Base-by-base conservation (phyloP, 2,113 vertebrate genomes). In the Lycocorax pyrrhopterus region DNA sequence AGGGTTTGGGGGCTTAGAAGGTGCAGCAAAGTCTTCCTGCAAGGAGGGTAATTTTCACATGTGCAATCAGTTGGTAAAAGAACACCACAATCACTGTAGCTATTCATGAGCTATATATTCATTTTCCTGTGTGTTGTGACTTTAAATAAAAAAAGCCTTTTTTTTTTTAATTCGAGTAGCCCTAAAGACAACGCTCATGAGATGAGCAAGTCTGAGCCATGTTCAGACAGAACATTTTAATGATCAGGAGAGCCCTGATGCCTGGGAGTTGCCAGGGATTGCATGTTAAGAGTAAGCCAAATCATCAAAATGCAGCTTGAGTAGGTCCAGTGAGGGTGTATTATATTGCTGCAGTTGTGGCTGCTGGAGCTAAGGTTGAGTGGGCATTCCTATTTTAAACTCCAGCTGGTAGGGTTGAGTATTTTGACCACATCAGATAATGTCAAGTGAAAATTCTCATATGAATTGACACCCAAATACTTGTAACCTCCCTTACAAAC, bases 321-420 rank as follows among this genome's bases (percentile, higher is more conserved):
- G 66, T 62, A 85, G 84, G 84, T 88, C 93, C 88, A 41, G 87
- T 59, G 74, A 76, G 72, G 81, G 64, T 76, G 53, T 72, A 64
- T 96, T 93, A 53, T 67, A 63, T 37, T 58, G 84, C 74, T 84
- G 55, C 82, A 83, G 63, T 67, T 67, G 67, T 56, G 64, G 47
- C 80, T 95, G 80, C 84, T 90, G 27, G 76, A 91, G 81, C 68
- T 89, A 89, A 94, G 81, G 76, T 91, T 94, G 94, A 96, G 84
- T 92, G 62, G 83, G 67, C 67, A 89, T 94, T 96, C 78, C 92
- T 95, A 58, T 95, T 90, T 87, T 27, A 96, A 96, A 82, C 79
- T 83, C 49, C 67, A 16, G 3, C 90, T 84, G 75, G 69, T 84
- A 86, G 56, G 37, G 43, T 67, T 92, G 80, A 95, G 85, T 93